Percentiles rank a stretch among this genome's conserved stretches.
Conservation (phyloP, 2,888 invertebrate species). For the Zaprionus lineosus region DNA sequence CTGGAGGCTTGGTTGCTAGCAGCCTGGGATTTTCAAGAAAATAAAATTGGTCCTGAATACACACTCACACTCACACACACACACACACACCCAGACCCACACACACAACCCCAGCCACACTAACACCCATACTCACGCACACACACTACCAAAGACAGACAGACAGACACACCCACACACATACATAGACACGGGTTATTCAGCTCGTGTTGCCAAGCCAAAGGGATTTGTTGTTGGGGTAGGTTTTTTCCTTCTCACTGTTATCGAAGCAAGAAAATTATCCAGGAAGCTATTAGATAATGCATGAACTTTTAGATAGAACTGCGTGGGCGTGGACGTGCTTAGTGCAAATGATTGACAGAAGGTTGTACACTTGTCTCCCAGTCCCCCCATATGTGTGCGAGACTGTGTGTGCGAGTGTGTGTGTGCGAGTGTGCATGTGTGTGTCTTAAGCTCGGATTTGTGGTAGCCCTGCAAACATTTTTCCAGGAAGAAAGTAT, state of each 20-base stretch:
- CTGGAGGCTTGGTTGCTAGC: constrained; percentile 4
- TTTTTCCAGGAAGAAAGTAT: no score
- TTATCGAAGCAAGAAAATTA: constrained; percentile 33
- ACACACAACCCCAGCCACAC: constrained; percentile 10
- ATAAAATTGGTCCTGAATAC: constrained; percentile 45
- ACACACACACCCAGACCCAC: constrained; percentile 16
- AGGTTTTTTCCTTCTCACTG: constrained; percentile 52
- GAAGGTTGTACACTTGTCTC: no score
- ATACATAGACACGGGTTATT: background rate
- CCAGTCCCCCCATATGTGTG: no score
- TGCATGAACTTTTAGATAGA: constrained; percentile 36
- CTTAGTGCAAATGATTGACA: background rate
- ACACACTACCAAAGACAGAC: constrained; percentile 12
- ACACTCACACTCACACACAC: constrained; percentile 32
- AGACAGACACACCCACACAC: constrained; percentile 13
- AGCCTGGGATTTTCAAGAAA: constrained; percentile 70
- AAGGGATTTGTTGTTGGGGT: constrained; percentile 71
- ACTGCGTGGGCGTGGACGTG: constrained; percentile 6
- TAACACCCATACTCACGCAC: constrained; percentile 9
- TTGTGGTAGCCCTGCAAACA: no score
- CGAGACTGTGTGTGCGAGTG: constrained; percentile 17
- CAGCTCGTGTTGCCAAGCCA: constrained; percentile 46
- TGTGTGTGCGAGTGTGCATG: constrained; percentile 25
- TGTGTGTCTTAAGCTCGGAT: background rate
- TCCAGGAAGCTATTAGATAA: constrained; percentile 70